Conservation (phyloP, 2,113 vertebrate species). For the Psephotus haematonotus region DNA sequence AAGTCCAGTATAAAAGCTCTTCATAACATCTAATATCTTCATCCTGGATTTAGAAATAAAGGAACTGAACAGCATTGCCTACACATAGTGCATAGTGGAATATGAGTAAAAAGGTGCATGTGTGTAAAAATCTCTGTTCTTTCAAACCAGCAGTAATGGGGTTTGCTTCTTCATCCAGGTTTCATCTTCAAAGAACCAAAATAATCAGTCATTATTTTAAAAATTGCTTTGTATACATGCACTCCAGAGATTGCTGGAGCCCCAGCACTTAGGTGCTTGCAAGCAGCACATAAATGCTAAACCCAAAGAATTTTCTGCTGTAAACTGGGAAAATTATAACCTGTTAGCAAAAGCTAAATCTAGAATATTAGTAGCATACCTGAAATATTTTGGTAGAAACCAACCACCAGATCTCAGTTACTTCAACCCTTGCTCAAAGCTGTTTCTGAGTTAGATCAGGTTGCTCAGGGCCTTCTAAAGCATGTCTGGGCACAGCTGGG, state of each 20-base stretch:
- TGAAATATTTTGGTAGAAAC: not conserved
- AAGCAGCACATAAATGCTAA: not conserved
- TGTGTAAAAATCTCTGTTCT: not conserved
- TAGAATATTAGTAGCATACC: not conserved
- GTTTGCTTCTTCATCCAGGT: not conserved
- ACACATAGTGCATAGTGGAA: not conserved
- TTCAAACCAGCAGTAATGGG: accelerated
- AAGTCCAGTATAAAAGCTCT: not conserved
- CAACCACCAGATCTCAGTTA: not conserved
- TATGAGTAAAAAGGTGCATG: not conserved
- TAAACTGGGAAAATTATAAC: not conserved
- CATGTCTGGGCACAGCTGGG: not conserved
- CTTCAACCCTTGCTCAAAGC: not conserved
- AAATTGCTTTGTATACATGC: not conserved
- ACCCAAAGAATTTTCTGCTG: not conserved
- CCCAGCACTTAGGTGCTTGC: not conserved
- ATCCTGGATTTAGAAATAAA: not conserved
- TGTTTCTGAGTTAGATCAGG: not conserved
- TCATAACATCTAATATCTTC: not conserved
- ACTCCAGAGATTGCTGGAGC: not conserved
- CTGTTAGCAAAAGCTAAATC: not conserved
- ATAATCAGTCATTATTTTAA: not conserved
- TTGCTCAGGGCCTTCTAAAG: not conserved
- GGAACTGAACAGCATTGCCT: not conserved
- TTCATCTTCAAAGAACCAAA: not conserved